Conservation (phyloP, 2,888 invertebrate species). For the Corbicula japonica region DNA sequence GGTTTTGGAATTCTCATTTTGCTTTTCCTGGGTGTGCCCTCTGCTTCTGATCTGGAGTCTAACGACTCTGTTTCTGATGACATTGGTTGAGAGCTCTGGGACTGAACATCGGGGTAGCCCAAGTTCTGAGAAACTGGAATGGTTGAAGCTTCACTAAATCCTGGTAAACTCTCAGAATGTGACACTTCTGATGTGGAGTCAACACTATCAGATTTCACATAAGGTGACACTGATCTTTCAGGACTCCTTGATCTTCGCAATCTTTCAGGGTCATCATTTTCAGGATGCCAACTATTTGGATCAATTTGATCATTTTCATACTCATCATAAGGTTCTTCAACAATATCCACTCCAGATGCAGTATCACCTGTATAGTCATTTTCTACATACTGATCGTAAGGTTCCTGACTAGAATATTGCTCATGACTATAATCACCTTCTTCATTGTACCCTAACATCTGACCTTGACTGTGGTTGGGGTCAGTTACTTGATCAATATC, state of each 20-base stretch:
- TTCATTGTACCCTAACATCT: slow-evolving; percentile 14
- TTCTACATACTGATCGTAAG: slow-evolving; percentile 40
- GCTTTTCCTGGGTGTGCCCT: slow-evolving; percentile 39
- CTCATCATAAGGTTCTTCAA: slow-evolving; percentile 20
- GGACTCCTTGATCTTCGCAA: slow-evolving; percentile 58
- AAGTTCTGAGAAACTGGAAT: slow-evolving; percentile 41
- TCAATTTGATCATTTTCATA: slow-evolving; percentile 13
- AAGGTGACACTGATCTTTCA: slow-evolving; percentile 64
- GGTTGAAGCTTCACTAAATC: slow-evolving; percentile 22
- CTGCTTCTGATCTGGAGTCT: slow-evolving; percentile 40
- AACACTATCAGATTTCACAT: slow-evolving; percentile 21
- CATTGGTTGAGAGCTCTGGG: slow-evolving; percentile 31
- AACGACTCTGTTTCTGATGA: slow-evolving; percentile 31
- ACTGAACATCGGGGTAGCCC: slow-evolving; percentile 16
- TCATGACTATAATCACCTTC: slow-evolving; percentile 30
- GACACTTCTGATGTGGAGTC: slow-evolving; percentile 38
- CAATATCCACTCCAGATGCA: not conserved
- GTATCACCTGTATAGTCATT: slow-evolving; percentile 33
- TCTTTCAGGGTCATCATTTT: slow-evolving; percentile 52
- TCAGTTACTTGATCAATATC: slow-evolving; percentile 12
- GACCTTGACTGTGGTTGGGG: slow-evolving; percentile 19
- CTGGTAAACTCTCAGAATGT: slow-evolving; percentile 4
- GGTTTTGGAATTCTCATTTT: slow-evolving; percentile 41
- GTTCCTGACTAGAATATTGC: slow-evolving; percentile 35
- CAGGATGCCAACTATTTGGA: too few species aligned